Base-by-base conservation (phyloP, 2,888 invertebrate genomes). In the Papilio demoleus region DNA sequence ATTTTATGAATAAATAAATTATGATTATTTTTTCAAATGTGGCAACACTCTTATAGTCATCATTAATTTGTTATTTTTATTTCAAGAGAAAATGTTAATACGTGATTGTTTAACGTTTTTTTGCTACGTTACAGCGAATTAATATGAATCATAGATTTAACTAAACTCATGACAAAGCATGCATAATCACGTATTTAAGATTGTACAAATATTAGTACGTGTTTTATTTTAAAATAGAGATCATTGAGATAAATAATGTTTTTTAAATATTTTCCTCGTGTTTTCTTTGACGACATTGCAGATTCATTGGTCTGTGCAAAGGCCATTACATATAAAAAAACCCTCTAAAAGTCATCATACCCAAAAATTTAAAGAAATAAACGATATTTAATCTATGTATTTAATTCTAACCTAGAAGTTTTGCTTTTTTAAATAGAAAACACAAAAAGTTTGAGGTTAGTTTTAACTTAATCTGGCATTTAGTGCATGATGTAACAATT, bases 61-160 rank as follows among this genome's bases (percentile, higher is more conserved):
- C 53, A 67, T 42, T 38, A 14, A 40, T 31, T 53, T 62, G 53
- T 67, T 50, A 61, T 50, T 62, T 67, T 62, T 27, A 24, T 53
- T 53, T 27, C 12, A n/a, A 31, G 22, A 36, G 45, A 58, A 22
- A 27, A 31, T 31, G 62, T 56, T n/a, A 34, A 56, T 58, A 62
- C 62, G 62, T 67, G 62, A 63, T 63, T 45, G 24, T 56, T 34
- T 45, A 24, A 24, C 34, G 42, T 42, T 31, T 45, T 27, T 67
- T 50, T 53, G 42, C 53, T 61, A 27, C 38, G 50, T 53, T 40
- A 53, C 50, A 40, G 5, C 31, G 53, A 61, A 62, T 40, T 31
- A 8, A n/a, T 36, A 53, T 36, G 58, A 59, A 24, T 66, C 36
- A 8, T 47, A 4, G 36, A 36, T 24, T 59, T 45, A 45, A 45